These are phyloP conservation scores for Zaprionus lineosus DNA, from an alignment of 2,888 invertebrate genomes.

Conservation along the genomic window DNA sequence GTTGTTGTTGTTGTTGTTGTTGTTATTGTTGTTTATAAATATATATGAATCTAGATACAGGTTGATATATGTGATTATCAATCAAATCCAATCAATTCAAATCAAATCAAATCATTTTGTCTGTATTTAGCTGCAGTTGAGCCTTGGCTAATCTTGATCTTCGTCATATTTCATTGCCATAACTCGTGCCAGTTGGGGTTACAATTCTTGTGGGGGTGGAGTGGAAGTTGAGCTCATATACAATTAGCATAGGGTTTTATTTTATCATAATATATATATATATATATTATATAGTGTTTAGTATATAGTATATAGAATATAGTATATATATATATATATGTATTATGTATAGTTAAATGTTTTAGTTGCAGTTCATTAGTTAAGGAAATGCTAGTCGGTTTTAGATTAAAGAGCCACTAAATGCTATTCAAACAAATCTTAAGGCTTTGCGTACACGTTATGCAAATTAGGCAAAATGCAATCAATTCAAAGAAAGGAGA, in stretches of 20 bases:
- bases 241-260: constrained; percentile 47
- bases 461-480: constrained; percentile 74
- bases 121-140: constrained; percentile 48
- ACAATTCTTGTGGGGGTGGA: constrained; percentile 68
- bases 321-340: constrained; percentile 16
- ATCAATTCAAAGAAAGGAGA: constrained; percentile 34
- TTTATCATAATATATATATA: constrained; percentile 13
- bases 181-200: constrained; percentile 84
- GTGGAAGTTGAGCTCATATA: constrained; percentile 61
- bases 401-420: constrained; percentile 67
- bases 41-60: too few species aligned
- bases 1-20: constrained; percentile 4
- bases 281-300: constrained; percentile 21
- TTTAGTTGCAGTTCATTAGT: constrained; percentile 54
- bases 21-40: constrained; percentile 9
- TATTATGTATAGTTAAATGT: constrained; percentile 25
- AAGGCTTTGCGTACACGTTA: constrained; percentile 66
- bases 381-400: constrained; percentile 65
- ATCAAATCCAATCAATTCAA: too few species aligned
- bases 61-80: too few species aligned
- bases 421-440: constrained; percentile 69
- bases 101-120: too few species aligned
- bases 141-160: constrained; percentile 19
- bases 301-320: constrained; percentile 17
- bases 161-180: constrained; percentile 74